Percentiles rank a stretch among this genome's conserved stretches.
These are phyloP conservation scores for Steinernema feltiae DNA, from an alignment of 1,140 invertebrate genomes.

Conservation along the genomic window DNA sequence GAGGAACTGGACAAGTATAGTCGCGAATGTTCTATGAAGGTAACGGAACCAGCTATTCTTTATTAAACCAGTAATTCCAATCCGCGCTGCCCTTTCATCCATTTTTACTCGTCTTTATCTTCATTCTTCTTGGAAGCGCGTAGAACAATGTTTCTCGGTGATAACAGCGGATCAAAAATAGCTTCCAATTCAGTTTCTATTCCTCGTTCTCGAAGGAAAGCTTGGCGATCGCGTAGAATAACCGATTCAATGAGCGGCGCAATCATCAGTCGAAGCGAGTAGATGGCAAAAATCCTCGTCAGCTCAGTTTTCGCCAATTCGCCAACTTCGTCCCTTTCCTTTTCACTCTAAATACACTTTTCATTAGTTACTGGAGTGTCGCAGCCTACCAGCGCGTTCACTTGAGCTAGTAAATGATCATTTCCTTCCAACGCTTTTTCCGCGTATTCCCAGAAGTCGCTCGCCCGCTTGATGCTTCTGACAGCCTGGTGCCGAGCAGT, in stretches of 20 bases:
- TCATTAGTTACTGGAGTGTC: no score
- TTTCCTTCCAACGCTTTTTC: slow-evolving; percentile 21
- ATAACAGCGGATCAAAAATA: slow-evolving; percentile 40
- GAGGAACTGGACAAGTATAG: no score
- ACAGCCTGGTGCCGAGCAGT: slow-evolving; percentile 23
- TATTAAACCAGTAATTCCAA: no score
- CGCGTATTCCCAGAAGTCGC: slow-evolving; percentile 35
- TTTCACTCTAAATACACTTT: slow-evolving; percentile 22
- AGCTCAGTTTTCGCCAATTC: slow-evolving; percentile 22
- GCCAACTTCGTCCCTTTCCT: slow-evolving; percentile 23
- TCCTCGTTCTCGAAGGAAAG: slow-evolving; percentile 37
- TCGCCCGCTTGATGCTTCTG: not conserved
- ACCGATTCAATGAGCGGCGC: slow-evolving; percentile 46
- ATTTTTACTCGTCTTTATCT: slow-evolving; percentile 11
- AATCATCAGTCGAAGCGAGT: slow-evolving; percentile 40
- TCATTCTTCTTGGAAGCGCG: slow-evolving; percentile 38
- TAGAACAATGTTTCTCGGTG: slow-evolving; percentile 44
- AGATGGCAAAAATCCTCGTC: slow-evolving; percentile 19
- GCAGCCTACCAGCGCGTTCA: slow-evolving; percentile 30
- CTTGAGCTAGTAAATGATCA: slow-evolving; percentile 13
- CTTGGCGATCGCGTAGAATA: slow-evolving; percentile 37
- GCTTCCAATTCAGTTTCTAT: slow-evolving; percentile 21
- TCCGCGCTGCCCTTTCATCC: not conserved
- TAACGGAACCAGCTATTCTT: no score
- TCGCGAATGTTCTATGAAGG: no score